Percentiles rank a stretch among this genome's conserved stretches.
Conservation (phyloP, 2,797 vertebrate species). For the Poeciliopsis paucimaculata region DNA sequence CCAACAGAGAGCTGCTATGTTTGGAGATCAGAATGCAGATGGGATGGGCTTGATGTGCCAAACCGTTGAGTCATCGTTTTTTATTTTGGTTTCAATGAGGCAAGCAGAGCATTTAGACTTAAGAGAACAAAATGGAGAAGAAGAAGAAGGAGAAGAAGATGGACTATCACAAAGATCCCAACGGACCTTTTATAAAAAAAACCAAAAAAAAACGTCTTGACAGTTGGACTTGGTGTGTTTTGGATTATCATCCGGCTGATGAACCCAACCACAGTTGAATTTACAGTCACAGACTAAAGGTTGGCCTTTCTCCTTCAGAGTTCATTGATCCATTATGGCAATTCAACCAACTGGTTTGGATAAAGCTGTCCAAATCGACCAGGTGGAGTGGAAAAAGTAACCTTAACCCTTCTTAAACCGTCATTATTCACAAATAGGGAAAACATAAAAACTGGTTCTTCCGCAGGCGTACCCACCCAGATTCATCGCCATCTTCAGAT, state of each 20-base stretch:
- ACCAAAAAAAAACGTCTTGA: no score
- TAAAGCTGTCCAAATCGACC: not conserved
- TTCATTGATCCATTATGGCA: not conserved
- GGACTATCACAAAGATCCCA: not conserved
- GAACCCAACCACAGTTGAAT: not conserved
- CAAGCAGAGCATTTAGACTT: not conserved
- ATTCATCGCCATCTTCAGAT: no score
- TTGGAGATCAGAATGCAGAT: slow-evolving; percentile 4
- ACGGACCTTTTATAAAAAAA: no score
- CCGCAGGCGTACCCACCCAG: no score
- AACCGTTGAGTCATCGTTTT: not conserved
- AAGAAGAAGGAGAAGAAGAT: not conserved
- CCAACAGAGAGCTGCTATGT: not conserved
- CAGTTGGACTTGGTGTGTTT: not conserved
- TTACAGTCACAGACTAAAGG: not conserved
- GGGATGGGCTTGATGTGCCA: not conserved
- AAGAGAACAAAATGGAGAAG: not conserved
- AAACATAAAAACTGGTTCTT: no score
- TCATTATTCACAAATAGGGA: no score
- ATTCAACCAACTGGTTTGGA: not conserved
- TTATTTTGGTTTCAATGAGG: not conserved
- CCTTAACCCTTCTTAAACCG: not conserved
- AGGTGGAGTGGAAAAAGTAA: not conserved
- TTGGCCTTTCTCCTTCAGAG: not conserved
- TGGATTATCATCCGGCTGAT: not conserved